Evolutionary conservation across 2,888 invertebrate genomes (phyloP).

Genomic region (Tethea ocularis): DNA sequence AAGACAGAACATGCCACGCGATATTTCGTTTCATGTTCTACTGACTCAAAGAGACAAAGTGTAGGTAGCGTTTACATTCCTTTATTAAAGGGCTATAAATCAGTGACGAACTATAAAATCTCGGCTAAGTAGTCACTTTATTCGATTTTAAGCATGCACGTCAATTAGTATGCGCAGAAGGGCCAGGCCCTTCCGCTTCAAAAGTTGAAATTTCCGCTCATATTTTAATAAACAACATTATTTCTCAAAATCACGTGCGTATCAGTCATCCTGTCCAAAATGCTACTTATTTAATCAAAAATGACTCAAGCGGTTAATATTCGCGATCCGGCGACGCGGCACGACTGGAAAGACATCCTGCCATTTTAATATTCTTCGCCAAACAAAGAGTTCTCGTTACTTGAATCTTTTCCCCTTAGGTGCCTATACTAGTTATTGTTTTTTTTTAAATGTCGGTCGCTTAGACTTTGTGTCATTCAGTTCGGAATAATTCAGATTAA

Average conservation of each 20-base stretch:
- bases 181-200: constrained; percentile 72
- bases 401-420: constrained; percentile 58
- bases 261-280: constrained; percentile 76
- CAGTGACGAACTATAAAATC: constrained; percentile 55
- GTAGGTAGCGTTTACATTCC: constrained; percentile 57
- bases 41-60: constrained; percentile 48
- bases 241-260: constrained; percentile 69
- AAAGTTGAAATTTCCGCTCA: constrained; percentile 75
- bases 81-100: constrained; percentile 61
- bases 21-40: constrained; percentile 46
- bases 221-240: constrained; percentile 72
- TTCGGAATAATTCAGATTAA: constrained; percentile 79
- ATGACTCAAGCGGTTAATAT: constrained; percentile 66
- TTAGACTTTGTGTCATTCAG: constrained; percentile 77
- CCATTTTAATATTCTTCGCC: constrained; percentile 72
- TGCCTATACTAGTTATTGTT: constrained; percentile 64
- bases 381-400: constrained; percentile 65
- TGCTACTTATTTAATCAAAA: constrained; percentile 74
- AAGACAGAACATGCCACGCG: constrained; percentile 42
- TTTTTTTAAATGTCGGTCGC: constrained; percentile 54
- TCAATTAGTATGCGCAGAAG: constrained; percentile 72
- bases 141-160: constrained; percentile 63
- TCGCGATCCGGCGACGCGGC: constrained; percentile 62
- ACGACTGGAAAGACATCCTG: constrained; percentile 56
- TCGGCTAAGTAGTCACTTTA: constrained; percentile 62